Base-by-base conservation (phyloP, 2,888 invertebrate genomes). In the Scelioninae gen. 2 region DNA sequence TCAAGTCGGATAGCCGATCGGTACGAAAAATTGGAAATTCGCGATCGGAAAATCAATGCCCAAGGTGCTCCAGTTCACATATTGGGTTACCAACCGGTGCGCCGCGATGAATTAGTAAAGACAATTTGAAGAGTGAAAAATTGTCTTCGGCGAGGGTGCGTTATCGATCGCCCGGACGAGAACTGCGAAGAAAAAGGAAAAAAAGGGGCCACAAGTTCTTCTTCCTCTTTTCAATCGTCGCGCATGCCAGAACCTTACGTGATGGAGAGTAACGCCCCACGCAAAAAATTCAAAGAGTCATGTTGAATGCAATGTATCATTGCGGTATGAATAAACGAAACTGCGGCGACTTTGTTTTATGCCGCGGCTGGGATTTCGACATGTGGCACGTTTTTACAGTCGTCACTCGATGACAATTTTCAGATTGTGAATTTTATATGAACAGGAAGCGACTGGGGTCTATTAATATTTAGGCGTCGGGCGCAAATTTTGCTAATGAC, bases 301-400 rank as follows among this genome's bases (percentile, higher is more conserved):
- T 16, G 60, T 61, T 15, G 55, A 53, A 39, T 19, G 48, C 16
- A 65, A 45, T 67, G 65, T 55, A 61, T 48, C 53, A 55, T 61
- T 67, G 53, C 53, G 48, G 37, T 35, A 72, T 72, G 33, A 71
- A 71, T 71, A 71, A 72, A 72, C 72, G 60, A 72, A 65, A 48
- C 16, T 13, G 6, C 39, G 22, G 28, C 39, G 31, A 71, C 60
- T 71, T 71, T 53, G 58, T 58, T 64, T 50, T 19, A 19, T 41
- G 2, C 16, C 9, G 25, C n/a, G 43, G 39, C 22, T 64, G 70
- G 58, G 70, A 70, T 50, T 70, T 70, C 10, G 33, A 35, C 69
- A 69, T 69, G 58, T 68, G 68, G 52, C 37, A 37, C 37, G 11
- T 25, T 64, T 64, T 52, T 45, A 58, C 45, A 71, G 50, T 37